These are phyloP conservation scores for Lithobates pipiens DNA, from an alignment of 2,797 vertebrate genomes.

Conservation along the genomic window DNA sequence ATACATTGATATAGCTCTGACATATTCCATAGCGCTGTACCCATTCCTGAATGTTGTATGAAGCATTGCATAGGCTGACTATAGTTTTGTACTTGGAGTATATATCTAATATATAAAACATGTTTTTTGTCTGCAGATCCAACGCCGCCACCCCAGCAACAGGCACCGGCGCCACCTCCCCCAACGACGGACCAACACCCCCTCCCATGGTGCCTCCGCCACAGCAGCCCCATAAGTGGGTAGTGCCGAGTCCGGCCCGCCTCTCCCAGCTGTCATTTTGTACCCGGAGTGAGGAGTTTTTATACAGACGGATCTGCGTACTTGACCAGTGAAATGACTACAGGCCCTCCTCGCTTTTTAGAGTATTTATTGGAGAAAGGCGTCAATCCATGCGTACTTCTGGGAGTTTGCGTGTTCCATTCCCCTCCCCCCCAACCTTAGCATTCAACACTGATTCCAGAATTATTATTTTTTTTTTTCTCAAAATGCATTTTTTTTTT, in stretches of 20 bases:
- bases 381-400: neutral
- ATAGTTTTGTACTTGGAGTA: too few relatives aligned
- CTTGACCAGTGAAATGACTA: constrained; percentile 17
- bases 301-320: constrained; percentile 43
- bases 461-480: constrained; percentile 10
- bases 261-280: constrained; percentile 31
- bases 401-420: neutral
- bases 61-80: too few relatives aligned
- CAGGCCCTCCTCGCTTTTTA: neutral
- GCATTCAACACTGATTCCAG: constrained; percentile 7
- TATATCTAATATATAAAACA: neutral
- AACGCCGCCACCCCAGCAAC: constrained; percentile 70
- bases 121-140: constrained; percentile 77
- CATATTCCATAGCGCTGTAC: too few relatives aligned
- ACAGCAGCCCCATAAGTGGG: constrained; percentile 75
- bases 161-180: constrained; percentile 33
- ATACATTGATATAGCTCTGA: too few relatives aligned
- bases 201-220: constrained; percentile 81
- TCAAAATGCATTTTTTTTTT: neutral
- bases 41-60: too few relatives aligned
- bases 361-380: constrained; percentile 41
- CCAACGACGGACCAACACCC: constrained; percentile 83
- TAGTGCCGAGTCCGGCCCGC: neutral
- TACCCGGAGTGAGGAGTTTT: constrained; percentile 21
- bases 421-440: neutral